Base-by-base conservation (phyloP, 2,888 invertebrate genomes). In the Acronicta psi region DNA sequence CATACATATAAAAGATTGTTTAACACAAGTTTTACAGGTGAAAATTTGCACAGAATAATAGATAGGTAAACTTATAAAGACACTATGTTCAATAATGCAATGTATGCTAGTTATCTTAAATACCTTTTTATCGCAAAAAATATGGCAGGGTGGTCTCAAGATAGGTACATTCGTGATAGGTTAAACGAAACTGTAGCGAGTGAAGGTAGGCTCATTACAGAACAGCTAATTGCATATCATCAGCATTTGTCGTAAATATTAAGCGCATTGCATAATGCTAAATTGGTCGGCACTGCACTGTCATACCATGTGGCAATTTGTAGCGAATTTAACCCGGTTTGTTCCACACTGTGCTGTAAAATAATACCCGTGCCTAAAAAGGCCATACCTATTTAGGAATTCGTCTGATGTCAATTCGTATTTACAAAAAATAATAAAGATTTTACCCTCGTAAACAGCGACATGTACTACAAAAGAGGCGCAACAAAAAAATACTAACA, bases 271-370 rank as follows among this genome's bases (percentile, higher is more conserved):
- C 76, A 56, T 63, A 79, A 82, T 52, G 43, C 51, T 56, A 50
- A 73, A 77, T 70, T 67, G 60, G 69, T 59, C 54, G 62, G 73
- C 81, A 75, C 73, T 73, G 29, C 63, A 75, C 69, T 73, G 77
- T 72, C 80, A 69, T 81, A 78, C 70, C 71, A 70, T 79, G 67
- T 72, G 54, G 80, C 77, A 81, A 83, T 81, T 81, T 79, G 73
- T 68, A 69, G 62, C 68, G 72, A 57, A 59, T 63, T 60, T 46
- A 34, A 45, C n/a, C 44, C 52, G 49, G 11, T 59, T 37, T 60
- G 0, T 7, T 42, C 41, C 11, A 7, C 11, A 63, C 59, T 1
- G 31, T 10, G 34, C 59, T 43, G 14, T 11, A 0, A 9, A 44
- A 23, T 51, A 6, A 13, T 36, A 23, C 34, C n/a, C 0, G 10